Base-by-base conservation (phyloP, 2,888 invertebrate species). In the Noctua fimbriata region DNA sequence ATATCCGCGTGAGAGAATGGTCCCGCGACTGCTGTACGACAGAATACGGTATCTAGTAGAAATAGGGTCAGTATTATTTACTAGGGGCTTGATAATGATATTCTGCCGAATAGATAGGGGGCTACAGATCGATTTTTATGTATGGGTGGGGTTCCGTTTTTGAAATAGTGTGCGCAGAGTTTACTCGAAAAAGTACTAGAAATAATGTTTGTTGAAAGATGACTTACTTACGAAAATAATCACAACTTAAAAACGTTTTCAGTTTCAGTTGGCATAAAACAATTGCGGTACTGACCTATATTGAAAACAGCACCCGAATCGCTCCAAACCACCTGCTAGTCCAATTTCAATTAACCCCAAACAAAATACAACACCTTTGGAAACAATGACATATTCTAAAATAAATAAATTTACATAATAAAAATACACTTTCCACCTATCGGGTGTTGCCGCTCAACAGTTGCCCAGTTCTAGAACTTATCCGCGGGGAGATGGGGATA, bases 1-100 rank as follows among this genome's bases (percentile, higher is more conserved):
- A 95, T 94, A 95, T 95, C 95, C 95, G 94, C 93, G 94, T 93
- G 94, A 95, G 95, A 95, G 95, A 96, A 95, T 95, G 94, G 95
- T 92, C 91, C 90, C 90, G 87, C 83, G 69, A 87, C 86, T 91
- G 89, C 73, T 87, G 78, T 83, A 79, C 63, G 66, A 67, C 65
- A 88, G 89, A 92, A 93, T 82, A 84, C 79, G 83, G 94, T 92
- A 94, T 88, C 90, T 89, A 89, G 82, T 88, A 88, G 82, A 78
- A 82, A 84, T 80, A 83, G 86, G 86, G 86, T 84, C 85, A 81
- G 69, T 80, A 78, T 75, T 86, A 84, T 89, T 87, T 87, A 89
- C 89, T 83, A 76, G 74, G 88, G 88, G 89, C 32, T 77, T 76
- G 69, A 73, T 76, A 81, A 85, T 77, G 73, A 83, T 79, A 86